Conservation (phyloP, 2,113 vertebrate species). For the Anarrhichthys ocellatus region DNA sequence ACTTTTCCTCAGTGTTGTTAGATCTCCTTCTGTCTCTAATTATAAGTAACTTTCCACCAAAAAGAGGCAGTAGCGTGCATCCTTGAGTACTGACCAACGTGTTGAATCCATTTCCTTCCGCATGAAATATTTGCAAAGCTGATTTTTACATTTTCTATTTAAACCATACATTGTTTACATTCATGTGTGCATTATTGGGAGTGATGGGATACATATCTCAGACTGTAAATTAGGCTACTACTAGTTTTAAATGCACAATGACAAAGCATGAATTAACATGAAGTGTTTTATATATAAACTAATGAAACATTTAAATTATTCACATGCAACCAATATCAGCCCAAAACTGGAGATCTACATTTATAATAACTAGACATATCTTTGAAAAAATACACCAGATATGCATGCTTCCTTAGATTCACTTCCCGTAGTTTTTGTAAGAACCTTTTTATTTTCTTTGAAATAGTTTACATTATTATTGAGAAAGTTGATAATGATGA, state of each 20-base stretch:
- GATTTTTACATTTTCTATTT: not conserved
- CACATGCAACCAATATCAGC: not conserved
- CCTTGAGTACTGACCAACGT: not conserved
- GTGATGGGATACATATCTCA: too few species aligned
- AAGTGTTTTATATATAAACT: not conserved
- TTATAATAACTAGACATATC: not conserved
- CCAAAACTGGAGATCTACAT: not conserved
- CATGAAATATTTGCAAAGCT: not conserved
- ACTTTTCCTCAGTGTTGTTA: not conserved
- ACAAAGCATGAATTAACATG: not conserved
- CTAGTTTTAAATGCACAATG: too few species aligned
- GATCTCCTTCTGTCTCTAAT: not conserved
- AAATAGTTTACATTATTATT: not conserved
- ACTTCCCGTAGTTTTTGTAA: not conserved
- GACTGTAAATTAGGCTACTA: too few species aligned
- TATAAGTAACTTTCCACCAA: not conserved
- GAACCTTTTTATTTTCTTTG: not conserved
- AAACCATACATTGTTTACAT: too few species aligned
- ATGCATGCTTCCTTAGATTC: not conserved
- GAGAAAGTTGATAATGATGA: not conserved
- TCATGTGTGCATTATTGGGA: too few species aligned
- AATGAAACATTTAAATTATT: not conserved
- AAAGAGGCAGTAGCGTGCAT: not conserved
- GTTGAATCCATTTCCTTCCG: not conserved
- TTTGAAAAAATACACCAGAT: not conserved